phyloP scores from a whole-genome alignment of 2,113 vertebrate genomes.

The Perca fluviatilis region DNA sequence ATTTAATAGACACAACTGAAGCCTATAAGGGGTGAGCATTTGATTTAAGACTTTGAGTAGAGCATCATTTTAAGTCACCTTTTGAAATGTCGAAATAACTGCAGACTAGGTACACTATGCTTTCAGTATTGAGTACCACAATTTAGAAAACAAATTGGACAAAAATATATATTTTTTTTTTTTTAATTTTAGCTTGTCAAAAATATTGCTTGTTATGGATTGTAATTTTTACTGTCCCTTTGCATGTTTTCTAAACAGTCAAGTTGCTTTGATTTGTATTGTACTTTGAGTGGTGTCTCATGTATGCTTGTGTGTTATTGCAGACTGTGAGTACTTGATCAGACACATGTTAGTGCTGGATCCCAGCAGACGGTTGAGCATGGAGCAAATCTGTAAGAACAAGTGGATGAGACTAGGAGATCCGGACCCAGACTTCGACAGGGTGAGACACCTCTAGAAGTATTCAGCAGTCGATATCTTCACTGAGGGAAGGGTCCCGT shows the following conservation, averaged over 20 bases:
- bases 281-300: not conserved
- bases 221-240: not conserved
- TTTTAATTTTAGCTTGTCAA: not conserved
- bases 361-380: slow-evolving; percentile 93
- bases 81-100: not conserved
- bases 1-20: not conserved
- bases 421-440: slow-evolving; percentile 92
- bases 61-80: not conserved
- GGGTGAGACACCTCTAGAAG: slow-evolving; percentile 85
- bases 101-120: too few species aligned
- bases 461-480: not conserved
- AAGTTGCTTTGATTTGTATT: not conserved
- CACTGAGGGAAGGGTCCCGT: not conserved
- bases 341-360: slow-evolving; percentile 99
- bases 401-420: slow-evolving; percentile 99
- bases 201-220: not conserved
- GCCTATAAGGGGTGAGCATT: not conserved
- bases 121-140: too few species aligned
- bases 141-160: not conserved
- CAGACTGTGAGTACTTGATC: slow-evolving; percentile 99
- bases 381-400: slow-evolving; percentile 99
- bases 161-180: too few species aligned
- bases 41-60: not conserved
- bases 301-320: slow-evolving; percentile 40
- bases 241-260: not conserved